Base-by-base conservation (phyloP, 2,797 vertebrate species). In the Pteronotus mesoamericanus region DNA sequence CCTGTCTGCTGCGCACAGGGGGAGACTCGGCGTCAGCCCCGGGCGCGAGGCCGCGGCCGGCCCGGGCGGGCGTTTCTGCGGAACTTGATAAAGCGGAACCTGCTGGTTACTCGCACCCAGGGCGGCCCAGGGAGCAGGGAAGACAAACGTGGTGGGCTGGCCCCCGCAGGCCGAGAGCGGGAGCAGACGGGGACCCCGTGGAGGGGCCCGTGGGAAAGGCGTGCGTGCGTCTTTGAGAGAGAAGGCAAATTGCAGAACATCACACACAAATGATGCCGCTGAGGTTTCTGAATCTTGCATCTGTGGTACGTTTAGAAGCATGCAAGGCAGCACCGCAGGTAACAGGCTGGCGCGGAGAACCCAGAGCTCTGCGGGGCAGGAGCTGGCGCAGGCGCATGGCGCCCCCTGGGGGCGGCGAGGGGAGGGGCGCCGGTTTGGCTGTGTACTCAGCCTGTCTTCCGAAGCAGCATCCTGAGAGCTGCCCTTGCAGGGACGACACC, bases 321-420 rank as follows among this genome's bases (percentile, higher is more conserved):
- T 34, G 66, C 22, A n/a, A 69, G 46, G n/a, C 11, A 44, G 24
- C 10, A 46, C 21, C 34, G 7, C 0, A 8, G 66, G 37, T 9
- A 53, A 34, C 15, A 37, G 16, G 39, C 64, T 48, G 55, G 44
- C 42, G 5, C 6, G 42, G 87, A 59, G 26, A 42, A 16, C 26
- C 51, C 6, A 21, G 75, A n/a, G n/a, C 37, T 34, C 6, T 0
- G 0, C 29, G 3, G 34, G 26, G 6, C 12, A 6, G 18, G 2
- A 39, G 9, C 12, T 3, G 44, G 9, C 2, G 44, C 1, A 29
- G n/a, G 61, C 6, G 2, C 0, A 0, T 2, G 21, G 14, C 21
- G 29, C 72, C 48, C 18, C 32, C n/a, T 9, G 44, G 14, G n/a
- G 5, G 34, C 1, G 1, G 29, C 0, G 4, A 21, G 12, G 32